These are phyloP conservation scores for Azemiops feae DNA, from an alignment of 2,113 vertebrate species.

Conservation along the genomic window DNA sequence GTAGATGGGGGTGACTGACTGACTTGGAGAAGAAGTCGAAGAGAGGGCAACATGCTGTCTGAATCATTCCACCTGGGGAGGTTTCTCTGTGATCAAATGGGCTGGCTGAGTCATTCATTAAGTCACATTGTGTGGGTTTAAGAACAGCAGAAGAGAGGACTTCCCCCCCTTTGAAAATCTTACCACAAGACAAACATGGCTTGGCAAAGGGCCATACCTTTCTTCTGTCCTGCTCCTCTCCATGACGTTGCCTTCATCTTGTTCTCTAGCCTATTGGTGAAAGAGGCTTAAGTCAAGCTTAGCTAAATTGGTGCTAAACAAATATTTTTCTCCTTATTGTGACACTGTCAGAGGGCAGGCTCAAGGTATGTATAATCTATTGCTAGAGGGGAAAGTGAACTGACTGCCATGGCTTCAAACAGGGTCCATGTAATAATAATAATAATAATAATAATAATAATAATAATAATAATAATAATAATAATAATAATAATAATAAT, in stretches of 20 bases:
- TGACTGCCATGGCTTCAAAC: neutral
- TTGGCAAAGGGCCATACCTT: neutral
- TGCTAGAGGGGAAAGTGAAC: neutral
- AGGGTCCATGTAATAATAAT: neutral
- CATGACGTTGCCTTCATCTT: neutral
- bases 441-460: too few relatives aligned
- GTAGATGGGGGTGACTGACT: neutral
- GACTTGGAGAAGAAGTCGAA: neutral
- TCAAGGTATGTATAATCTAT: neutral
- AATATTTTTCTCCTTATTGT: neutral
- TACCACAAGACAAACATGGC: neutral
- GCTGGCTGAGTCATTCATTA: constrained; percentile 3
- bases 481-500: too few relatives aligned
- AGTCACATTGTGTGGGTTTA: neutral
- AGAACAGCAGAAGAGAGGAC: neutral
- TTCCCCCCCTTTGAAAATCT: neutral
- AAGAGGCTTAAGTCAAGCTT: neutral
- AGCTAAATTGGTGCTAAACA: neutral
- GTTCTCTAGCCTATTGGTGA: neutral
- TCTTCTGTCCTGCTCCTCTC: neutral
- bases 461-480: too few relatives aligned
- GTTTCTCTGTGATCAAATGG: neutral
- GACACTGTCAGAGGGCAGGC: neutral
- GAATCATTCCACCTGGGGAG: neutral
- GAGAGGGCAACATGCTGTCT: neutral